Base-by-base conservation (phyloP, 23 tunicate species). In the Botrylloides violaceus region DNA sequence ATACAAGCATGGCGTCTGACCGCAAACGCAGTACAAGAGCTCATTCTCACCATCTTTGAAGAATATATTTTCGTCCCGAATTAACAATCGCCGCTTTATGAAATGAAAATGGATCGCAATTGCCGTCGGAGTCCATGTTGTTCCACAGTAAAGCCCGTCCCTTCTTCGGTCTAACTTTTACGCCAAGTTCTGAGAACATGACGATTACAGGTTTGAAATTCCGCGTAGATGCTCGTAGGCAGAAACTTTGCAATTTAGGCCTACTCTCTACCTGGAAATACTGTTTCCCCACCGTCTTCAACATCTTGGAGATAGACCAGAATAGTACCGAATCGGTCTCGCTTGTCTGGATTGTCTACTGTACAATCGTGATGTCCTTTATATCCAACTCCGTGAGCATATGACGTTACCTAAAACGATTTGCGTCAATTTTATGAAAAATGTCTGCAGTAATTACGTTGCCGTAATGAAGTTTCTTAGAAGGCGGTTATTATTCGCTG, bases 21-120 rank as follows among this genome's bases (percentile, higher is more conserved):
- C n/a, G n/a, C n/a, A n/a, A n/a, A n/a, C n/a, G n/a, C n/a, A n/a
- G n/a, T n/a, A n/a, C n/a, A n/a, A n/a, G n/a, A n/a, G n/a, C n/a
- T n/a, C n/a, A n/a, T n/a, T n/a, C 84, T 73, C 49, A 87, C 95
- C 95, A 87, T 70, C 95, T 34, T 50, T 87, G 95, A 24, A 87
- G 35, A 56, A 87, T 87, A 71, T 71, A 87, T 56, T 87, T 87
- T 73, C 73, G 80, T 50, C 95, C 95, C 30, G 66, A 59, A 15
- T 38, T 32, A 9, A 87, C 95, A 3, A 66, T 59, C 9, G 66
- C 71, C 33, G 95, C 95, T 76, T 64, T 71, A 71, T 87, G 95
- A 37, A 61, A 76, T 2, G 95, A 87, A 28, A 66, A 65, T 34
- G 64, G 72, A 32, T 87, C 95, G 71, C 95, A 87, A 58, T 70